Evolutionary conservation across 2,113 vertebrate genomes (phyloP), one percentile per base, ranked within the genome.

Genomic region (Tautogolabrus adspersus): DNA sequence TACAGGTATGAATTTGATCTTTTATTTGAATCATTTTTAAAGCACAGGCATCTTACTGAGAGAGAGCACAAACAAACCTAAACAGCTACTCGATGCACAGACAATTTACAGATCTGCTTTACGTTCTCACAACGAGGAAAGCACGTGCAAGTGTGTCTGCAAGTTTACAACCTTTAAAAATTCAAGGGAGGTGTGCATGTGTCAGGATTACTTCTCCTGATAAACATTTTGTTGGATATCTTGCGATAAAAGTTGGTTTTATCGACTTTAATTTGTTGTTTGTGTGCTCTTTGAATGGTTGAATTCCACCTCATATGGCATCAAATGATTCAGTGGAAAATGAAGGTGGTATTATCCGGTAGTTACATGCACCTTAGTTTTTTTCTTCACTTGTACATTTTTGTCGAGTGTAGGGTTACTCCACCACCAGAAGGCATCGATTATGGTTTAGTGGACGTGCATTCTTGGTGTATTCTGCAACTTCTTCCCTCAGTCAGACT

Each of bases 391-490:
- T 9, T 7, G 26, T 7, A 7, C 8, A 49, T 70, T 38, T 60
- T 5, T 22, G 10, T 49, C 6, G 19, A 22, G 37, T 0, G 4
- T 9, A 66, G 51, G 5, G 46, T 69, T 61, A 26, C 59, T 57
- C 22, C 44, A 57, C 19, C 40, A 49, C 18, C 69, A 85, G 34
- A 75, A 68, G 40, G 52, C 16, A 64, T 23, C 10, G 61, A 71
- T 89, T 88, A 44, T 56, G 55, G 72, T 84, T 88, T 77, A 81
- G 57, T 72, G 18, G 40, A 79, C 34, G 76, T 74, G 38, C 72
- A 88, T 91, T 88, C 74, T 81, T 89, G 54, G 58, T 65, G 87
- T 18, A 74, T 80, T 60, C 37, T 82, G 82, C 74, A 90, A 87
- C 78, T 87, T 83, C 66, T 84, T 81, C 79, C 67, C 65, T 34